Conservation (phyloP, 2,888 invertebrate species). For the Dichetophora obliterata region DNA sequence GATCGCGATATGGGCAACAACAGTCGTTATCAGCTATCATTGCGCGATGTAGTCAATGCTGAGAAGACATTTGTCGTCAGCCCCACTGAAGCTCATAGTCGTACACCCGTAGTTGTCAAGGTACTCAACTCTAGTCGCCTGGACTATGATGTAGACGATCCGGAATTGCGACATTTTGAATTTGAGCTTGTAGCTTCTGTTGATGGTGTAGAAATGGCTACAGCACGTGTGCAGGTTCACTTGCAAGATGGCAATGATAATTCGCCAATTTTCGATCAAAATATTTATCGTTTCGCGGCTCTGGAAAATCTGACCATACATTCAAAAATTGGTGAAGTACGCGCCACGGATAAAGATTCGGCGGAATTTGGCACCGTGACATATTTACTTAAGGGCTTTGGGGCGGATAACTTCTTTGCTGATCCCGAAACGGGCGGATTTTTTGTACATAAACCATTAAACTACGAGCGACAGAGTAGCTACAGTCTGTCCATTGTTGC, state of each 20-base stretch:
- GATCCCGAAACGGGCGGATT: slow-evolving; percentile 78
- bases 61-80: slow-evolving; percentile 76
- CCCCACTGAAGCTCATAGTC: slow-evolving; percentile 78
- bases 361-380: slow-evolving; percentile 79
- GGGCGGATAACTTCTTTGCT: slow-evolving; percentile 81
- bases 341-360: slow-evolving; percentile 81
- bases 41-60: slow-evolving; percentile 75
- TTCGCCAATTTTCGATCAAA: slow-evolving; percentile 77
- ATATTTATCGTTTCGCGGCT: slow-evolving; percentile 77
- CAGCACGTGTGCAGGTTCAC: slow-evolving; percentile 75
- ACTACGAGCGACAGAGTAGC: slow-evolving; percentile 84
- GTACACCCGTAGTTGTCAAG: slow-evolving; percentile 81
- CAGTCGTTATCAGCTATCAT: slow-evolving; percentile 76
- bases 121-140: slow-evolving; percentile 76
- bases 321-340: slow-evolving; percentile 75
- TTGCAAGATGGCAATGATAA: slow-evolving; percentile 86
- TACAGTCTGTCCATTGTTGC: slow-evolving; percentile 86
- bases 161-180: slow-evolving; percentile 73
- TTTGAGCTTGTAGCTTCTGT: slow-evolving; percentile 79
- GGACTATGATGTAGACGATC: slow-evolving; percentile 79
- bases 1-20: slow-evolving; percentile 82
- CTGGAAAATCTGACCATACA: slow-evolving; percentile 77
- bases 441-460: slow-evolving; percentile 76
- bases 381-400: slow-evolving; percentile 83
- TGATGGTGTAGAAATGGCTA: slow-evolving; percentile 73